Evolutionary conservation across 1,140 invertebrate genomes (phyloP).

Genomic region (Brachionus calyciflorus): DNA sequence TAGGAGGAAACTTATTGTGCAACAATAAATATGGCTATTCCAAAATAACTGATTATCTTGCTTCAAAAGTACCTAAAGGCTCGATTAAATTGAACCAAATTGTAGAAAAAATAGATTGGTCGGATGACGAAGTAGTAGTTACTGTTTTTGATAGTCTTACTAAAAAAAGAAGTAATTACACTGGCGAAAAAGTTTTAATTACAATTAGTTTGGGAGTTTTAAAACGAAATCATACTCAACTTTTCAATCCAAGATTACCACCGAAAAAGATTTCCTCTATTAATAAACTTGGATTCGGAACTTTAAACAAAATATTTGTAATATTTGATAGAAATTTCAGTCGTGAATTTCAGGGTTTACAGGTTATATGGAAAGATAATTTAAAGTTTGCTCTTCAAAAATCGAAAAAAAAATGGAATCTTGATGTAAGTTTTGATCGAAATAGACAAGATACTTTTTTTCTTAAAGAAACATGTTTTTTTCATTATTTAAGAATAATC

Average conservation of each 20-base stretch:
- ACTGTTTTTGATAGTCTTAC: background rate
- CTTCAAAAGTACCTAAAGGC: background rate
- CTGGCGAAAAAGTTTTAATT: background rate
- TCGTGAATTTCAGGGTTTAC: conserved; percentile 4
- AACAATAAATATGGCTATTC: conserved; percentile 13
- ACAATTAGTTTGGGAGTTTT: conserved; percentile 1
- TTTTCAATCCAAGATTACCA: conserved; percentile 7
- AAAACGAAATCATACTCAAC: background rate
- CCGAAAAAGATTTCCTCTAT: background rate
- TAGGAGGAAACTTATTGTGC: background rate
- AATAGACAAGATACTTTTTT: no score
- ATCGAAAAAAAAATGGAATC: conserved; percentile 34
- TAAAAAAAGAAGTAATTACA: background rate
- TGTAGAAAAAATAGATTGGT: conserved; percentile 41
- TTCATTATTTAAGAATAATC: background rate
- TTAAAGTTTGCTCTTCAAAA: conserved; percentile 5
- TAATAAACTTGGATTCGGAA: background rate
- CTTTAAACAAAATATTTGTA: conserved; percentile 37
- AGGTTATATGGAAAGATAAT: conserved; percentile 29
- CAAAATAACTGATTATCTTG: conserved; percentile 15
- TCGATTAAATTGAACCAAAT: background rate
- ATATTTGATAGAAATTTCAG: background rate
- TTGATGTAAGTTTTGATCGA: background rate
- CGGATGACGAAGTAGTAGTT: background rate
- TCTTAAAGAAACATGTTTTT: no score